Conservation (phyloP, 2,797 vertebrate genomes). For the Sebastes taczanowskii region DNA sequence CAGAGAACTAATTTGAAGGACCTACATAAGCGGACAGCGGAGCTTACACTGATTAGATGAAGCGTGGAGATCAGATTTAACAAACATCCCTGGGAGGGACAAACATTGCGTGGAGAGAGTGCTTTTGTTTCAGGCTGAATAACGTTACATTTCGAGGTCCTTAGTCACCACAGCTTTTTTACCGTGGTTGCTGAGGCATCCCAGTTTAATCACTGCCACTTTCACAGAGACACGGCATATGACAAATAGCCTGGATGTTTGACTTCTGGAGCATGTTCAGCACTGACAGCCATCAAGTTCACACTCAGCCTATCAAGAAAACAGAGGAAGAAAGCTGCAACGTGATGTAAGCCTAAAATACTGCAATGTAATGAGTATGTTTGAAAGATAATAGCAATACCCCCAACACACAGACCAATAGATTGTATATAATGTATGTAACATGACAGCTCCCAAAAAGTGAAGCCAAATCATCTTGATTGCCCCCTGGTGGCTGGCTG, state of each 20-base stretch:
- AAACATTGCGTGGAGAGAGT: conserved; percentile 1
- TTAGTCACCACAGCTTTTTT: conserved; percentile 10
- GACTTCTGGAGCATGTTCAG: conserved; percentile 18
- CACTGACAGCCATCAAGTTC: conserved; percentile 24
- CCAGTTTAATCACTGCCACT: conserved; percentile 45
- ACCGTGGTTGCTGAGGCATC: conserved; percentile 22
- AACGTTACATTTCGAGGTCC: conserved; percentile 25
- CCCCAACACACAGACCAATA: background rate
- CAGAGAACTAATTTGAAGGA: conserved; percentile 13
- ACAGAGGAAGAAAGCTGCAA: conserved; percentile 1
- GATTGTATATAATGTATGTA: too few relatives aligned
- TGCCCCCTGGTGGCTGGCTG: too few relatives aligned
- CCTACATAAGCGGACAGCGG: conserved; percentile 2
- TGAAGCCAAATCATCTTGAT: too few relatives aligned
- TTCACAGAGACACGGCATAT: conserved; percentile 16
- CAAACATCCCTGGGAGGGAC: conserved; percentile 29
- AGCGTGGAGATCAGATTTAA: conserved; percentile 32
- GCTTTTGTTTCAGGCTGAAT: conserved; percentile 41
- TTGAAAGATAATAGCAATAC: background rate
- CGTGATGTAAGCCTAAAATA: conserved; percentile 6
- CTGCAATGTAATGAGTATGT: background rate
- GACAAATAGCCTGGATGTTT: conserved; percentile 30
- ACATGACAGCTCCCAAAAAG: too few relatives aligned
- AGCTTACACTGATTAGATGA: conserved; percentile 37
- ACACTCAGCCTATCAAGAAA: background rate